A percentile compares a stretch with the other conserved stretches of the same genome.
Evolutionary conservation across 2,113 vertebrate genomes (phyloP).

Genomic region (Sardina pilchardus): DNA sequence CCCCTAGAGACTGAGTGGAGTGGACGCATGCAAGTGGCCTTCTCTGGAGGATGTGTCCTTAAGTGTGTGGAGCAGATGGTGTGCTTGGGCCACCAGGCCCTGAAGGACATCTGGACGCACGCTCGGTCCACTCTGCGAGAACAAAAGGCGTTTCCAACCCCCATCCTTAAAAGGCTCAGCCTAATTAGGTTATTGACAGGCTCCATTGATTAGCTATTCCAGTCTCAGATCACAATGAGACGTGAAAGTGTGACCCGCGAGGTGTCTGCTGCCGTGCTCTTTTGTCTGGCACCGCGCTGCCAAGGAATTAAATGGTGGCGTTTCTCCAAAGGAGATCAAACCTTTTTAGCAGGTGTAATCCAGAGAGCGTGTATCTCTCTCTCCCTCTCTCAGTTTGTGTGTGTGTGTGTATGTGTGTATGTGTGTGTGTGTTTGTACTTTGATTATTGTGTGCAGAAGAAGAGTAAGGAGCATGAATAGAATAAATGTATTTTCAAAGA

Average conservation of each 20-base stretch:
- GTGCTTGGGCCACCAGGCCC: neutral
- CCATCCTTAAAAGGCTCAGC: neutral
- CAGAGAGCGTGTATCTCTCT: neutral
- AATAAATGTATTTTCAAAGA: neutral
- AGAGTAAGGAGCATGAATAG: neutral
- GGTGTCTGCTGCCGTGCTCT: neutral
- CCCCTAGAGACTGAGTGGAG: neutral
- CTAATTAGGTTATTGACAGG: conserved; percentile 3
- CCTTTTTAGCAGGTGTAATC: conserved; percentile 1
- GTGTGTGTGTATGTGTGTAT: neutral
- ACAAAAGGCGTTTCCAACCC: neutral
- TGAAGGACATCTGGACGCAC: neutral
- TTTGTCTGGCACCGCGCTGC: neutral
- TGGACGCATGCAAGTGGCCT: neutral
- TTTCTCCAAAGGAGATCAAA: neutral
- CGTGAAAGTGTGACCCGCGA: neutral
- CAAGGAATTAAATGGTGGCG: conserved; percentile 8
- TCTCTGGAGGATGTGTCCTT: neutral
- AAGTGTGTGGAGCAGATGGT: neutral
- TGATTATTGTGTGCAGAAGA: neutral
- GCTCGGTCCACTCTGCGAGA: neutral
- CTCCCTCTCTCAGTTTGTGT: neutral
- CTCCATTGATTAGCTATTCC: neutral
- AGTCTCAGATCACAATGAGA: neutral
- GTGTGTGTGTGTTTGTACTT: neutral